Conservation (phyloP, 2,888 invertebrate species). For the Heteropelma amictum region DNA sequence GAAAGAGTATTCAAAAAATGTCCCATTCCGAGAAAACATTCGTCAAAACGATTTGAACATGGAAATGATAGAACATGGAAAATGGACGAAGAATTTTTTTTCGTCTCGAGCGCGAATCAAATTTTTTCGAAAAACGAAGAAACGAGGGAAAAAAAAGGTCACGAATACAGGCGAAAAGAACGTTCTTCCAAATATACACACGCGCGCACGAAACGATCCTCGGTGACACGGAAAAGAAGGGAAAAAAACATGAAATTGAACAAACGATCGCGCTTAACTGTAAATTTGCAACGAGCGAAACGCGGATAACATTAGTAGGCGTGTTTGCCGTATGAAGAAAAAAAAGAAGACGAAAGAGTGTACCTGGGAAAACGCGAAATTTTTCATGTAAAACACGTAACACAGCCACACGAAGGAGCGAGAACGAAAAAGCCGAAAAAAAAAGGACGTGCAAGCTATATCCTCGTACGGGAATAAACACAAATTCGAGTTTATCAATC, state of each 20-base stretch:
- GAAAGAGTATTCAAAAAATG: too few relatives aligned
- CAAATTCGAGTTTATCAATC: slow-evolving; percentile 1
- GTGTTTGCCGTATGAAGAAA: slow-evolving; percentile 4
- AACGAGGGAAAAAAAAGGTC: neutral
- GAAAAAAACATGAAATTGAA: neutral
- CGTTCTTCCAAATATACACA: neutral
- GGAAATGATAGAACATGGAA: too few relatives aligned
- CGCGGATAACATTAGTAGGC: slow-evolving; percentile 20
- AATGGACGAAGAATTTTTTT: too few relatives aligned
- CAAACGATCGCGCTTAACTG: slow-evolving; percentile 26
- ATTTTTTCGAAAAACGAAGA: neutral
- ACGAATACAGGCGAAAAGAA: neutral
- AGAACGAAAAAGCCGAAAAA: slow-evolving; percentile 28
- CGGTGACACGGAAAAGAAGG: neutral
- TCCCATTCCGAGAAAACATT: too few relatives aligned
- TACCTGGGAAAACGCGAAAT: slow-evolving; percentile 42
- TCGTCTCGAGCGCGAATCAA: too few relatives aligned
- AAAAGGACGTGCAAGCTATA: slow-evolving; percentile 26
- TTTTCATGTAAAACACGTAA: slow-evolving; percentile 53
- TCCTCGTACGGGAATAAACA: slow-evolving; percentile 19
- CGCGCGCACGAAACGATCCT: neutral
- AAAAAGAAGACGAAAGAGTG: slow-evolving; percentile 4
- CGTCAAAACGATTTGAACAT: too few relatives aligned
- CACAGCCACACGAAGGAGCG: slow-evolving; percentile 17
- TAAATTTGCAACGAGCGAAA: slow-evolving; percentile 31